Conservation (phyloP, 1,140 invertebrate species). For the Saccostrea echinata region DNA sequence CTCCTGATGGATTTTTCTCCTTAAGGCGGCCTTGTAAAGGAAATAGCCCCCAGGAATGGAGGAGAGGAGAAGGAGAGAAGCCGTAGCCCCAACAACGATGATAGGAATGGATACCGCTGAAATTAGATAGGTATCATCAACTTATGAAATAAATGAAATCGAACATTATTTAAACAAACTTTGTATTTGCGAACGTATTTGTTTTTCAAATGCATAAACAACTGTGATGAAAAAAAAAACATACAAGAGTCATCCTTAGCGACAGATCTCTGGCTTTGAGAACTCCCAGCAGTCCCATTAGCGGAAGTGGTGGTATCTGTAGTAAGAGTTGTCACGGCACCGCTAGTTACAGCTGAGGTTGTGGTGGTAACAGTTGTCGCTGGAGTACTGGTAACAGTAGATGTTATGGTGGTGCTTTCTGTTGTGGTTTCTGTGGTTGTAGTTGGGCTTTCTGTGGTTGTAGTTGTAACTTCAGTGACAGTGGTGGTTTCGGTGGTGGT, state of each 20-base stretch:
- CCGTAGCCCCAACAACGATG: neutral
- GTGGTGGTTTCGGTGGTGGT: neutral
- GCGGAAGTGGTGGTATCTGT: neutral
- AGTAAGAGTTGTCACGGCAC: neutral
- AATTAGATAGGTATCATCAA: neutral
- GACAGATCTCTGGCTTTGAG: neutral
- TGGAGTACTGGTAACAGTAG: neutral
- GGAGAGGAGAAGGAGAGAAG: neutral
- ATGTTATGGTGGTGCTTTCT: neutral
- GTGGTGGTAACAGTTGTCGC: neutral
- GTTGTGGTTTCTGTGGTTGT: neutral
- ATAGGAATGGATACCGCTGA: neutral
- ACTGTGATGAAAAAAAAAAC: neutral
- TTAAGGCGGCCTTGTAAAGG: neutral
- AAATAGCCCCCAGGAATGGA: neutral
- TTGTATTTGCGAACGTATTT: no score
- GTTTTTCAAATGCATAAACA: neutral
- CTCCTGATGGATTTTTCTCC: slow-evolving; percentile 7
- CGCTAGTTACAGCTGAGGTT: neutral
- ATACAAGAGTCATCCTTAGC: neutral
- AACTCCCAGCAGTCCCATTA: neutral
- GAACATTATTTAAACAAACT: no score
- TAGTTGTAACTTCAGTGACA: neutral
- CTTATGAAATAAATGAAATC: no score
- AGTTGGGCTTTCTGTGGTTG: neutral